Evolutionary conservation across 2,113 vertebrate species (phyloP).

Genomic region (Phyllostomus hastatus): DNA sequence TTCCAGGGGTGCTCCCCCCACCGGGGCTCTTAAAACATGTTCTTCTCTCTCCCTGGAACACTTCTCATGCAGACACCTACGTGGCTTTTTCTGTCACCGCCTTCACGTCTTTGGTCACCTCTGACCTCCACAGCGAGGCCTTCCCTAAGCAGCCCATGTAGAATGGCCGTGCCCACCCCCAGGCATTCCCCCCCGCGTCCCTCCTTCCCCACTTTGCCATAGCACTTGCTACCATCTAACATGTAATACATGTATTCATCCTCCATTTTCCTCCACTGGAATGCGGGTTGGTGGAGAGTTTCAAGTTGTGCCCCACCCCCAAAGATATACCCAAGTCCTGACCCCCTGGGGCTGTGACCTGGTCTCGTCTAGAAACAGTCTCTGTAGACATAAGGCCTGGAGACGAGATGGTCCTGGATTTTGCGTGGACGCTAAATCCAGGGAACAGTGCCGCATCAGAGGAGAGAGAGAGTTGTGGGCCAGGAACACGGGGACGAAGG

Average conservation of each 20-base stretch:
- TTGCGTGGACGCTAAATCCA: not conserved
- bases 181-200: accelerated
- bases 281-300: not conserved
- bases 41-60: not conserved
- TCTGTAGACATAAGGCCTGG: not conserved
- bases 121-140: not conserved
- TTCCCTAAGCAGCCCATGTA: not conserved
- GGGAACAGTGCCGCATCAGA: too few relatives aligned
- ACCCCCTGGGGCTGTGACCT: not conserved
- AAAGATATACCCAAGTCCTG: not conserved
- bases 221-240: not conserved
- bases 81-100: not conserved
- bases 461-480: not conserved
- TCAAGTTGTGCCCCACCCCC: not conserved
- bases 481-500: not conserved
- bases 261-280: not conserved
- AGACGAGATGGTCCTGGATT: not conserved
- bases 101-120: not conserved
- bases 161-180: accelerated
- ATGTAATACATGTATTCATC: accelerated
- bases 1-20: not conserved
- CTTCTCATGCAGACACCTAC: not conserved
- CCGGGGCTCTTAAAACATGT: not conserved
- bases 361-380: not conserved
- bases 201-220: not conserved